Percentiles rank a stretch among this genome's conserved stretches.
These are phyloP conservation scores for Matsumyia berberina DNA, from an alignment of 2,888 invertebrate genomes.

Conservation along the genomic window DNA sequence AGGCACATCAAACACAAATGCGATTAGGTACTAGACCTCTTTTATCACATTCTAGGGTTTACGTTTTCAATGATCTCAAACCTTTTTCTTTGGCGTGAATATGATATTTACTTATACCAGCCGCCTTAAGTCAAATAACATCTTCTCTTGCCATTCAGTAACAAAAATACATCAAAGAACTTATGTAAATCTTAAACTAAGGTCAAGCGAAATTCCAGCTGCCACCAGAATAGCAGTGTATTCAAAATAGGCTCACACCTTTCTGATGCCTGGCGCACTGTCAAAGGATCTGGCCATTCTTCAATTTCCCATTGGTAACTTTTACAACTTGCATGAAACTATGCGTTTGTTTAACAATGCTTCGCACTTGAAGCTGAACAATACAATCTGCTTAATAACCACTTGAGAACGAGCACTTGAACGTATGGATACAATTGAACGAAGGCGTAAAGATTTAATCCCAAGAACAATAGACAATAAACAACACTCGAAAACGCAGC, in stretches of 20 bases:
- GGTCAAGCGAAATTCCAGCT: slow-evolving; percentile 50
- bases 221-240: slow-evolving; percentile 34
- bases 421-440: slow-evolving; percentile 53
- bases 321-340: slow-evolving; percentile 58
- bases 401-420: slow-evolving; percentile 77
- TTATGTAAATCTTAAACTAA: slow-evolving; percentile 21
- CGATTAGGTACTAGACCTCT: background rate
- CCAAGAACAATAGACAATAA: slow-evolving; percentile 78
- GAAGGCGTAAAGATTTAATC: slow-evolving; percentile 78
- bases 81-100: slow-evolving; percentile 3
- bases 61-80: background rate
- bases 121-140: slow-evolving; percentile 25
- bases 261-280: slow-evolving; percentile 50
- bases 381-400: slow-evolving; percentile 79
- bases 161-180: slow-evolving; percentile 25
- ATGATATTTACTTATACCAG: slow-evolving; percentile 2
- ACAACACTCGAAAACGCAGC: slow-evolving; percentile 79
- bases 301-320: slow-evolving; percentile 48
- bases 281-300: slow-evolving; percentile 33
- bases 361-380: slow-evolving; percentile 68
- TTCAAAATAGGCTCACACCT: slow-evolving; percentile 59
- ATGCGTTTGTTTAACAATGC: slow-evolving; percentile 51
- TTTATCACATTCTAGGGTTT: background rate
- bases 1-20: background rate
- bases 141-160: slow-evolving; percentile 32